Evolutionary conservation across 2,888 invertebrate genomes (phyloP).

Genomic region (Aricia artaxerxes): DNA sequence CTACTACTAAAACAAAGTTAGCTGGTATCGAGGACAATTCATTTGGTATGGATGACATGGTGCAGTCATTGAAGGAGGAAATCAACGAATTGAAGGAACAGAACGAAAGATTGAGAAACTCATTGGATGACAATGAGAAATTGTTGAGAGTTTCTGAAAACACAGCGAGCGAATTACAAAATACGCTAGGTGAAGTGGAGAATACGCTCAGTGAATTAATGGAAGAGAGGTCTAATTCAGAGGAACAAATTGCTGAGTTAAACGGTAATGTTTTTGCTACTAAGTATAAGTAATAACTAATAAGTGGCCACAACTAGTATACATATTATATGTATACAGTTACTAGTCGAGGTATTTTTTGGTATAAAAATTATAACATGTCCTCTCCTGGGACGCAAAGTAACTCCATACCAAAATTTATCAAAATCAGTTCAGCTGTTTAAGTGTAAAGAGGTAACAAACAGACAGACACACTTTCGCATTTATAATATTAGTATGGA

Average conservation of each 20-base stretch:
- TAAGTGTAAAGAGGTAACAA: too few relatives aligned
- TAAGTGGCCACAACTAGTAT: too few relatives aligned
- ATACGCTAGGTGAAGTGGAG: conserved; percentile 86
- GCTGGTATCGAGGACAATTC: conserved; percentile 85
- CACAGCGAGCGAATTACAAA: conserved; percentile 90
- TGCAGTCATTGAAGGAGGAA: conserved; percentile 83
- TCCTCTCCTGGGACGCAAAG: too few relatives aligned
- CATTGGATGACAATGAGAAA: conserved; percentile 83
- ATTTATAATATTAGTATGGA: background rate
- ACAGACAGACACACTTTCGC: too few relatives aligned
- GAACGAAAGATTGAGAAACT: conserved; percentile 84
- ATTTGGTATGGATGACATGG: conserved; percentile 86
- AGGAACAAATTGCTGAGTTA: conserved; percentile 75
- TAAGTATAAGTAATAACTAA: background rate
- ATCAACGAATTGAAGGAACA: conserved; percentile 77
- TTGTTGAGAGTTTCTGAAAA: conserved; percentile 85
- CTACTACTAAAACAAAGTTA: conserved; percentile 79
- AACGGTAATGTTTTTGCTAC: conserved; percentile 54
- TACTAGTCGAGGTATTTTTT: too few relatives aligned
- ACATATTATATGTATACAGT: too few relatives aligned
- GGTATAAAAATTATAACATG: too few relatives aligned
- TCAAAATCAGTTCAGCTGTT: too few relatives aligned
- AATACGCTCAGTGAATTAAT: conserved; percentile 84
- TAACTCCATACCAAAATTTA: too few relatives aligned
- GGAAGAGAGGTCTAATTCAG: conserved; percentile 67